Evolutionary conservation across 1,140 invertebrate genomes (phyloP).

Genomic region (Drosophila seguyi): DNA sequence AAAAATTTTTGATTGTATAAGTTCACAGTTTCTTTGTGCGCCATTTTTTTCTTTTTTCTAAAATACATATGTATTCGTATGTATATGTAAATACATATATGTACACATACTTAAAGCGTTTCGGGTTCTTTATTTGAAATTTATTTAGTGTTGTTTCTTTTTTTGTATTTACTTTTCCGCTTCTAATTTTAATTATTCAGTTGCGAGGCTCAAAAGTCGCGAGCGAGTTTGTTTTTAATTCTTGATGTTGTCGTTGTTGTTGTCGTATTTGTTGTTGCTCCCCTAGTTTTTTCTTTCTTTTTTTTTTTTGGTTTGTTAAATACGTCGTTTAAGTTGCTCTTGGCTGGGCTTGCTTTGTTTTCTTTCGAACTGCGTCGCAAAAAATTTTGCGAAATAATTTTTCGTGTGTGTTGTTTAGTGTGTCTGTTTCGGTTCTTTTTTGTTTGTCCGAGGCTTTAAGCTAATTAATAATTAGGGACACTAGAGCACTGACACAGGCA

Average conservation of each 20-base stretch:
- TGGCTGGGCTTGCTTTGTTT: constrained; percentile 48
- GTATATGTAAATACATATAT: constrained; percentile 25
- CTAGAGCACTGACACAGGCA: constrained; percentile 22
- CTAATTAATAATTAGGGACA: constrained; percentile 69
- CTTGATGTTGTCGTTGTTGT: constrained; percentile 33
- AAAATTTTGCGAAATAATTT: constrained; percentile 61
- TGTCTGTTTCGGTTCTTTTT: constrained; percentile 39
- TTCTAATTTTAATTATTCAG: constrained; percentile 84
- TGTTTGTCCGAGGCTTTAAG: constrained; percentile 47
- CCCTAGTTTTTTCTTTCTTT: constrained; percentile 26
- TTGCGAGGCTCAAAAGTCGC: constrained; percentile 80
- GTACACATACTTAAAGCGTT: constrained; percentile 49
- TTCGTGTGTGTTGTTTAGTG: constrained; percentile 12
- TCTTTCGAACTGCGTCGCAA: constrained; percentile 74
- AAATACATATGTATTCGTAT: constrained; percentile 35
- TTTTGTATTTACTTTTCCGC: constrained; percentile 78
- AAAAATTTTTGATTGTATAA: constrained; percentile 75
- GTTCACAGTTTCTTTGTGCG: constrained; percentile 78
- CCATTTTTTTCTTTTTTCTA: constrained; percentile 66
- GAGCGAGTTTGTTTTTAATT: constrained; percentile 70
- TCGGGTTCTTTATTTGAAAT: constrained; percentile 65
- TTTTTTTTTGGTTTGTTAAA: constrained; percentile 43
- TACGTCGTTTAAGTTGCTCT: constrained; percentile 65
- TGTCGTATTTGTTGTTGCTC: constrained; percentile 44
- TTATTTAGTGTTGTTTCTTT: constrained; percentile 50